Percentiles rank a stretch among this genome's conserved stretches.
Conservation (phyloP, 2,797 vertebrate species). For the Novumbra hubbsi region DNA sequence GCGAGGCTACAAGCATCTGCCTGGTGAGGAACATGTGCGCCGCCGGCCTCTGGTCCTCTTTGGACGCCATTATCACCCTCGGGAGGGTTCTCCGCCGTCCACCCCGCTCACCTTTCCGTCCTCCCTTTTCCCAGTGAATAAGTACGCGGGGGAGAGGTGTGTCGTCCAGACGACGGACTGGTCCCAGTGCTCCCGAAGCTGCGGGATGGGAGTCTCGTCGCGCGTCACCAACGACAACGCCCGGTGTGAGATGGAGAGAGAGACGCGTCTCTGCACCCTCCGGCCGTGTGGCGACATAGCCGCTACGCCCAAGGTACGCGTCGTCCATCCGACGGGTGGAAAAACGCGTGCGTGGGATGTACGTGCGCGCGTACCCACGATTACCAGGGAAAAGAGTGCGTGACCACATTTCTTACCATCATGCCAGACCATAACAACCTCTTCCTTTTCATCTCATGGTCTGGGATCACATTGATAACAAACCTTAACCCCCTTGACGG, state of each 20-base stretch:
- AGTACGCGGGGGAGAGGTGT: constrained; percentile 56
- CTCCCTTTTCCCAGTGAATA: constrained; percentile 52
- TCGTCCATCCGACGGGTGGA: too few species aligned
- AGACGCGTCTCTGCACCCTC: constrained; percentile 74
- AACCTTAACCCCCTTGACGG: neutral
- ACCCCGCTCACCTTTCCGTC: neutral
- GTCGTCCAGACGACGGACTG: constrained; percentile 72
- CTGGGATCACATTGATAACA: neutral
- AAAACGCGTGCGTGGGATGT: neutral
- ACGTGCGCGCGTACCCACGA: neutral
- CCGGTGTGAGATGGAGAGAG: constrained; percentile 71
- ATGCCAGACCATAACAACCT: neutral
- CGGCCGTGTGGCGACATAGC: constrained; percentile 63
- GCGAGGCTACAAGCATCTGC: constrained; percentile 59
- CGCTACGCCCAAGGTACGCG: constrained; percentile 65
- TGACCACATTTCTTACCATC: neutral
- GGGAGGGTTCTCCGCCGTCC: neutral
- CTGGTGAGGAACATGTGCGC: constrained; percentile 55
- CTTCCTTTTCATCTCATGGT: neutral
- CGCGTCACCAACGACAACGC: constrained; percentile 76
- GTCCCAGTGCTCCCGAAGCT: constrained; percentile 79
- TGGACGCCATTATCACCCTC: neutral
- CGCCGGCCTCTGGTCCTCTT: neutral
- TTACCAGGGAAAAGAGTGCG: neutral
- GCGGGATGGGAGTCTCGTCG: constrained; percentile 76